Base-by-base conservation (phyloP, 2,113 vertebrate species). In the Ctenodactylus gundi region DNA sequence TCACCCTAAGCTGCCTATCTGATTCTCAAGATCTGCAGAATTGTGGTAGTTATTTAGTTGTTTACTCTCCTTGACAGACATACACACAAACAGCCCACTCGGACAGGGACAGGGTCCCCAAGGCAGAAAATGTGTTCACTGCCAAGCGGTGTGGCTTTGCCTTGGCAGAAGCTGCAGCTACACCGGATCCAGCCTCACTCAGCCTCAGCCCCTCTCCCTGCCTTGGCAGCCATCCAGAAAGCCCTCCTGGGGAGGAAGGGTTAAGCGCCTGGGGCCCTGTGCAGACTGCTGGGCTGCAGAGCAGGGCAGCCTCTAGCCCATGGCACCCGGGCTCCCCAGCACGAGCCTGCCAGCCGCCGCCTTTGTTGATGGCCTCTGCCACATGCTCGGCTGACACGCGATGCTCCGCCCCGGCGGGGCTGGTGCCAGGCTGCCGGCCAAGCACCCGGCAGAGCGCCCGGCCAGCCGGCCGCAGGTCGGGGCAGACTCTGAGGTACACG, bases 341-440 rank as follows among this genome's bases (percentile, higher is more conserved):
- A 93, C 85, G 49, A 95, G 82, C 85, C 97, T 85, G 97, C 97
- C 95, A 95, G 96, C 97, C 93, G 97, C 95, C 60, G 96, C 96
- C 93, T 98, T 98, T 98, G 98, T 98, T 98, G 98, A 98, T 93
- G 93, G 96, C 95, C 97, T 96, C 96, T 96, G 97, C 97, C 98
- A 86, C 98, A 96, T 72, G 98, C 97, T 92, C 57, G 25, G 94
- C 96, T 86, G 97, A 95, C 97, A 93, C 77, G 75, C 87, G 67
- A 95, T 94, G 96, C 96, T 94, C 97, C 60, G 29, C 97, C 94
- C 95, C 46, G 91, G 96, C 12, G 85, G 96, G 90, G 96, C 91
- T 85, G 87, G 92, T 95, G 95, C 95, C 96, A 95, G 97, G 95
- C 95, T 93, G 96, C 95, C 92, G 70, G 96, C 96, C 96, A 92